Evolutionary conservation across 1,140 invertebrate species (phyloP), one percentile per base, ranked within the genome.

Genomic region (Orchesella cincta): DNA sequence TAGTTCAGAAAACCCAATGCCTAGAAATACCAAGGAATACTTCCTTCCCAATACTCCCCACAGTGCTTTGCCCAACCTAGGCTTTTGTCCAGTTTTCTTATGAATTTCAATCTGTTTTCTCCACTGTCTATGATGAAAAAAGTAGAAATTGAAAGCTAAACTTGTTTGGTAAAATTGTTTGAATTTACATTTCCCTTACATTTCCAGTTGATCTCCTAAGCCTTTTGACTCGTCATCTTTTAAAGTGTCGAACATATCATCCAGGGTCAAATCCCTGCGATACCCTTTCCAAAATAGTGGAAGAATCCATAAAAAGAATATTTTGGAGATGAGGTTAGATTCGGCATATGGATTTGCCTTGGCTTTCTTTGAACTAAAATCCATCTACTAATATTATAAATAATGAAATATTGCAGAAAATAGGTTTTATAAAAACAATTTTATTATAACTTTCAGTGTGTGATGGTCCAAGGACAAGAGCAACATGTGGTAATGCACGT

Each of bases 231-330:
- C 1, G 33, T 79, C 52, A 28, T 62, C 70, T 33, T 73, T n/a
- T 0, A 82, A 78, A 34, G 81, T 57, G 16, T 79, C 46, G 73
- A 80, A 84, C 8, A 85, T 75, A 64, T 85, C 84, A n/a, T 79
- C 74, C 23, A 83, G 16, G 31, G 83, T 80, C 18, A 85, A 75
- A 29, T 84, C 81, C 3, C 81, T 83, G 31, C 80, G 75, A 31
- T 77, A 76, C 16, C 81, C 82, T 51, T 78, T 77, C 46, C 74
- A 67, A 54, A 83, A 81, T 20, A 81, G 57, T 29, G 78, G 76
- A 33, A 81, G 33, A 16, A 81, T 73, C 80, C 80, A 81, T 18
- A 77, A 29, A 36, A 81, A 79, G 57, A 81, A 79, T 33, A 79
- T 29, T 23, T 75, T 76, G 0, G 80, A 81, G 31, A 81, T 28